Percentiles rank a stretch among this genome's conserved stretches.
Evolutionary conservation across 2,888 invertebrate species (phyloP).

Genomic region (Encarsia formosa): DNA sequence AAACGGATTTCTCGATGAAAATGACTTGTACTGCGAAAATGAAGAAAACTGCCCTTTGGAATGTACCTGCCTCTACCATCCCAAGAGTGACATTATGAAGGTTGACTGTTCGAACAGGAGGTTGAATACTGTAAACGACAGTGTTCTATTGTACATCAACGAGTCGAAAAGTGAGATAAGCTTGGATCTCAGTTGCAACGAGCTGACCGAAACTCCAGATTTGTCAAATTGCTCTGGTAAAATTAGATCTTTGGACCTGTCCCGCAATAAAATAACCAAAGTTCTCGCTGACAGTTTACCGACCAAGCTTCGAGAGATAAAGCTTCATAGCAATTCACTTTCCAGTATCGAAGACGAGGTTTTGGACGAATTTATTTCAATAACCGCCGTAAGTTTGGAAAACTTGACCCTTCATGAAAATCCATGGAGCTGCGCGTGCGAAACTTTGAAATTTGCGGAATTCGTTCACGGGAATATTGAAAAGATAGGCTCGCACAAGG

Average conservation of each 20-base stretch:
- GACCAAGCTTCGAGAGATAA: not conserved
- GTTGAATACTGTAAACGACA: constrained; percentile 50
- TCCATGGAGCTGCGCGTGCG: constrained; percentile 67
- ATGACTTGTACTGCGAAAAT: too few relatives aligned
- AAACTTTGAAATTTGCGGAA: constrained; percentile 58
- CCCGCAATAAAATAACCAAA: constrained; percentile 49
- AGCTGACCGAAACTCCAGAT: constrained; percentile 45
- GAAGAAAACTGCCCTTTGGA: too few relatives aligned
- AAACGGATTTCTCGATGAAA: too few relatives aligned
- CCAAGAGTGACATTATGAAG: constrained; percentile 50
- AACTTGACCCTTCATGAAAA: constrained; percentile 63
- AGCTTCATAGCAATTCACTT: constrained; percentile 13
- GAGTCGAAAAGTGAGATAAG: constrained; percentile 39
- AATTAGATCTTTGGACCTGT: constrained; percentile 54
- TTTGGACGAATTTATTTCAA: too few relatives aligned
- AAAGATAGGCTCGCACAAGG: too few relatives aligned
- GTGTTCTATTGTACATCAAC: too few relatives aligned
- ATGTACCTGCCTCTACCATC: constrained; percentile 56
- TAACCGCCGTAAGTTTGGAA: too few relatives aligned
- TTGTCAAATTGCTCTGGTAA: constrained; percentile 49
- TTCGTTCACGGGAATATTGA: too few relatives aligned
- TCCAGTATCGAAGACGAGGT: constrained; percentile 2
- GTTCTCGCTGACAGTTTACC: constrained; percentile 2
- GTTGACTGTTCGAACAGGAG: constrained; percentile 56
- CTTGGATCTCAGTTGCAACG: constrained; percentile 52